Evolutionary conservation across 1,140 invertebrate genomes (phyloP), one percentile per base, ranked within the genome.

Genomic region (Drosophila orosa): DNA sequence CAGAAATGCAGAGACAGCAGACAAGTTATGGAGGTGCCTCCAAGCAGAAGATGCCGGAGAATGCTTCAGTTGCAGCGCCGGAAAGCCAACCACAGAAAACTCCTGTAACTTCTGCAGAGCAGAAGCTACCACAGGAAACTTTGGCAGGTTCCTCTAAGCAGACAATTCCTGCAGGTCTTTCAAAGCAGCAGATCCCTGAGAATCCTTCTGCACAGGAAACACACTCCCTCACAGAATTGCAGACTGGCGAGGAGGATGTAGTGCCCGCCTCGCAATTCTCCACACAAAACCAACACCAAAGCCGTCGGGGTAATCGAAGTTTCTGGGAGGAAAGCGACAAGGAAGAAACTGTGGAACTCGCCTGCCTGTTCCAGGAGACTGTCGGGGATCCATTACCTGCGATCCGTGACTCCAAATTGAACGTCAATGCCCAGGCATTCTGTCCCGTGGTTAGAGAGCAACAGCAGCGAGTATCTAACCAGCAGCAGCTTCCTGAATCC

Each of bases 361-460:
- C n/a, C n/a, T n/a, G n/a, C n/a, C n/a, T n/a, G n/a, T n/a, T n/a
- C n/a, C n/a, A n/a, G n/a, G n/a, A n/a, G 22, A 25, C 12, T 3
- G 22, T 3, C 13, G 13, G 3, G 0, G 17, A 5, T 22, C 10
- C 12, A 2, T 44, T 33, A 19, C 7, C 12, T 9, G 3, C 13
- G 0, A 54, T 6, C 3, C 24, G 5, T 13, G 1, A 3, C 60
- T 60, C 25, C 55, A 7, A 0, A 3, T 7, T 63, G 5, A 63
- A 63, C 10, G 27, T 5, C 6, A 31, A 63, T 12, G 60, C 60
- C 12, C 7, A 40, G 12, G 55, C 60, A 10, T 63, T 60, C 8
- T 15, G 3, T 6, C 55, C 54, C 4, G 5, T 12, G 17, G 4
- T 5, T 15, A 33, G 29, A 13, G 10, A 13, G n/a, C 24, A 5